phyloP scores from a whole-genome alignment of 2,888 invertebrate species.

The Phragmatobia fuliginosa region DNA sequence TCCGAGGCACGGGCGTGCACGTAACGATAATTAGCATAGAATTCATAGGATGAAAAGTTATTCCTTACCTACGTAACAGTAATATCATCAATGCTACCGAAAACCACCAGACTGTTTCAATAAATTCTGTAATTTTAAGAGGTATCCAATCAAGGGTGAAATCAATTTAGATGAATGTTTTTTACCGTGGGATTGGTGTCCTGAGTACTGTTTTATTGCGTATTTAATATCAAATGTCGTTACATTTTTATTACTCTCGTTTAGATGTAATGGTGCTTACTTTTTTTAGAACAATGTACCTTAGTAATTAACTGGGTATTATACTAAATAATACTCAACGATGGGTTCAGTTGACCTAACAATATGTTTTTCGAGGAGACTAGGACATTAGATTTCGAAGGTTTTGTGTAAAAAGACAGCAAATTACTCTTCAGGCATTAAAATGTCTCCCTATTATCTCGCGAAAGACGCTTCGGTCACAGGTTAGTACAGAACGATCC shows the following conservation, averaged over 20 bases:
- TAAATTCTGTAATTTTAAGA: background rate
- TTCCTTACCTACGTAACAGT: too few species aligned
- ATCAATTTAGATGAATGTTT: constrained; percentile 24
- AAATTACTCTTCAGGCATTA: too few species aligned
- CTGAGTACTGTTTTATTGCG: constrained; percentile 64
- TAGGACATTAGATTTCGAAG: too few species aligned
- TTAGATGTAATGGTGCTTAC: constrained; percentile 38
- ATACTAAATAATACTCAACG: background rate
- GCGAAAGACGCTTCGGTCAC: too few species aligned
- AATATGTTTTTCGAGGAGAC: background rate
- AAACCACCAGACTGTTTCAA: background rate
- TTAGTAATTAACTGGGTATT: background rate
- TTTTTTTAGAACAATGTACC: constrained; percentile 4
- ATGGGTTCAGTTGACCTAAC: background rate
- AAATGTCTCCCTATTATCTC: too few species aligned
- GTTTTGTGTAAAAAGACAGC: too few species aligned
- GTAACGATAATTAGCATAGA: too few species aligned
- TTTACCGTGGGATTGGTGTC: constrained; percentile 51
- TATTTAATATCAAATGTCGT: constrained; percentile 66
- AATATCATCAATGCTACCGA: background rate
- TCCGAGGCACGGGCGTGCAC: too few species aligned
- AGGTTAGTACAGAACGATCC: too few species aligned
- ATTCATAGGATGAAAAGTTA: too few species aligned
- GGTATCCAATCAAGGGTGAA: constrained; percentile 9
- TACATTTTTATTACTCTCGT: constrained; percentile 61